Evolutionary conservation across 2,888 invertebrate genomes (phyloP), one percentile per base, ranked within the genome.

Genomic region (Amaurobius ferox): DNA sequence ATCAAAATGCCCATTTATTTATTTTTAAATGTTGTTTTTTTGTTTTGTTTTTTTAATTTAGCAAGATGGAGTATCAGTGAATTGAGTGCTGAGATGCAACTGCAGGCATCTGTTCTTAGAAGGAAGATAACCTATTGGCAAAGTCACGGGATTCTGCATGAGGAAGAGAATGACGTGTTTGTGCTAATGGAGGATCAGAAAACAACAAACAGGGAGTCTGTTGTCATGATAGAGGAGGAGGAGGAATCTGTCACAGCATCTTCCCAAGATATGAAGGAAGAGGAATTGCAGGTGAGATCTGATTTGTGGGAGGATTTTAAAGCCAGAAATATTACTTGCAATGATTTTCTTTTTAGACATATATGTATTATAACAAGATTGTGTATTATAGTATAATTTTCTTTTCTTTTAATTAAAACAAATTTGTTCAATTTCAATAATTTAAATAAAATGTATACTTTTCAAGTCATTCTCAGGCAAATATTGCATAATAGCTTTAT

Each of bases 71-170:
- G 94, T 9, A 92, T 98, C 74, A 96, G 96, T 79, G 97, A 97
- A 89, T 92, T 98, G 16, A 95, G 97, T 90, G 94, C 94, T 89
- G 93, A 94, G 0, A 95, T 97, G 93, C 96, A 96, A 90, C 95
- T 97, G n/a, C 96, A 98, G 0, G 93, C 95, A 0, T 95, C 96
- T 0, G 94, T 96, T 26, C 91, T 98, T 23, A 93, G 97, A 80
- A 94, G 97, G 78, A 96, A 97, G 91, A 96, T 98, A 62, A 94
- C 95, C 2, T 97, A 96, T 91, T 98, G 98, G 98, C 96, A 97
- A 90, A 95, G 96, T n/a, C 95, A 97, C 92, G 97, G 97, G 0
- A 92, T 98, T 11, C 93, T 98, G 87, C 93, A 94, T 81, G 97
- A 98, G 91, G 94, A 94, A 16, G 93, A 93, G 71, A 93, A 94